Evolutionary conservation across 2,888 invertebrate species (phyloP).

Genomic region (Lypha dubia): DNA sequence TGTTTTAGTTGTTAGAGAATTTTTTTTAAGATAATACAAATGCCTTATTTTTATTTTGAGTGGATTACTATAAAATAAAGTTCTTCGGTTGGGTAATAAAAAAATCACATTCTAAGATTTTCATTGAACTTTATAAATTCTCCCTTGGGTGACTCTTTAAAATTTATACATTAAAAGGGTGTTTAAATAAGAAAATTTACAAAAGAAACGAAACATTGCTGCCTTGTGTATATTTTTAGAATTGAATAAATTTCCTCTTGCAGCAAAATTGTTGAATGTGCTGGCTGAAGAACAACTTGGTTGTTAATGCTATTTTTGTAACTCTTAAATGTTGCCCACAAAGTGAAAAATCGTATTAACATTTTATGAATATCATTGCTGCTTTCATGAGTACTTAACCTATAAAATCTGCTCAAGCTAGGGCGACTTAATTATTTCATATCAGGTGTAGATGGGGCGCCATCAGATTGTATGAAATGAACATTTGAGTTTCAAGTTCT

Average conservation of each 20-base stretch:
- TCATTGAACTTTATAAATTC: too few species aligned
- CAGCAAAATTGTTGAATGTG: slow-evolving; percentile 30
- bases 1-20: too few species aligned
- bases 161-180: slow-evolving; percentile 2
- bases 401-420: background rate
- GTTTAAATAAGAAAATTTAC: background rate
- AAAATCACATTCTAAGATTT: background rate
- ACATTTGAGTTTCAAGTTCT: slow-evolving; percentile 6
- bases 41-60: too few species aligned
- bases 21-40: too few species aligned
- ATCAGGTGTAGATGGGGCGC: slow-evolving; percentile 64
- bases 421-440: background rate
- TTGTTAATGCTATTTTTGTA: background rate
- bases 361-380: slow-evolving; percentile 43
- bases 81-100: slow-evolving; percentile 43
- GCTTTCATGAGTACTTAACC: slow-evolving; percentile 32
- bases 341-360: slow-evolving; percentile 31
- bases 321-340: background rate
- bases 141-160: background rate
- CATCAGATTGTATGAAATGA: slow-evolving; percentile 18
- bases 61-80: slow-evolving; percentile 21
- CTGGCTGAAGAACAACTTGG: slow-evolving; percentile 36
- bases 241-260: slow-evolving; percentile 44
- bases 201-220: background rate
- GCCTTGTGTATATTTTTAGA: slow-evolving; percentile 11